phyloP scores from a whole-genome alignment of 2,797 vertebrate species.

The Simalia tracyae region DNA sequence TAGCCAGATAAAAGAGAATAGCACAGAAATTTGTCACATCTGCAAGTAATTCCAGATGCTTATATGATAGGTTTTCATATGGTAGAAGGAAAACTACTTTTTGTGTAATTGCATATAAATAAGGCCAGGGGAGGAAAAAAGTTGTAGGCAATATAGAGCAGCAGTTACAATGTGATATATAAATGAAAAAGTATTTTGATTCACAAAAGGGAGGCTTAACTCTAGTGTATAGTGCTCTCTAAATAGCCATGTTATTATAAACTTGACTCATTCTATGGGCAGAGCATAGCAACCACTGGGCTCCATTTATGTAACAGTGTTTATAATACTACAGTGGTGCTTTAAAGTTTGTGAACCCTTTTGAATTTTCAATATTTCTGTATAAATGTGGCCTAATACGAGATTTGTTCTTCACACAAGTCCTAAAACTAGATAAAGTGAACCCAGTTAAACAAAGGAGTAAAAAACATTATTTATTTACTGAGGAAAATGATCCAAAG shows the following conservation, averaged over 20 bases:
- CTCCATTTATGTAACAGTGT: background rate
- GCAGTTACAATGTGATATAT: background rate
- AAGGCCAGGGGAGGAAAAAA: background rate
- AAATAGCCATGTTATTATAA: background rate
- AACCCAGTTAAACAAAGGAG: too few relatives aligned
- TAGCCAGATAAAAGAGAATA: background rate
- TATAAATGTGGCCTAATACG: background rate
- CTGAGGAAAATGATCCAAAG: too few relatives aligned
- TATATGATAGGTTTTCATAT: background rate
- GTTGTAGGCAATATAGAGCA: background rate
- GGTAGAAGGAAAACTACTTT: background rate
- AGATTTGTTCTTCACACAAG: too few relatives aligned
- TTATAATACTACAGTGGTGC: background rate
- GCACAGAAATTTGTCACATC: background rate
- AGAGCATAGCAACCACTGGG: background rate
- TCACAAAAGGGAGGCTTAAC: background rate
- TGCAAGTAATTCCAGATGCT: background rate
- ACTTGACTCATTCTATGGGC: background rate
- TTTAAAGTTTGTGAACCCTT: background rate
- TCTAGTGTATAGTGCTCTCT: background rate
- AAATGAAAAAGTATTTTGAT: background rate
- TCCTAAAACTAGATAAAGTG: too few relatives aligned
- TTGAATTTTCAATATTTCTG: background rate
- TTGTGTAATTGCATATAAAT: background rate
- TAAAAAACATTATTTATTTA: too few relatives aligned